Conservation (phyloP, 1,140 invertebrate species). For the Ostrea edulis region DNA sequence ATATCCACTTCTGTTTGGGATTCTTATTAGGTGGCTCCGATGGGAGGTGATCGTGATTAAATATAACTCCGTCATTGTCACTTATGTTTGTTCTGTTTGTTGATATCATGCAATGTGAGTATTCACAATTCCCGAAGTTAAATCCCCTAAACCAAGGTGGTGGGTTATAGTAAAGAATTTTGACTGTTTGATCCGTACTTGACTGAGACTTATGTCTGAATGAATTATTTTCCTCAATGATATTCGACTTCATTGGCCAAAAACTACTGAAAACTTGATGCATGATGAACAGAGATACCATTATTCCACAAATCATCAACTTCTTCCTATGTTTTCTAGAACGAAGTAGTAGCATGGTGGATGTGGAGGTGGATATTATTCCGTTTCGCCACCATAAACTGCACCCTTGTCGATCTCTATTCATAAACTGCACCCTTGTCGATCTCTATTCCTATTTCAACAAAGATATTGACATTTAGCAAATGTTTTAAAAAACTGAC, state of each 20-base stretch:
- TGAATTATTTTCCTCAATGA: neutral
- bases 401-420: too few relatives aligned
- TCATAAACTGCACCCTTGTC: too few relatives aligned
- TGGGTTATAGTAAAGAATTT: constrained; percentile 8
- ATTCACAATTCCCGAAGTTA: neutral
- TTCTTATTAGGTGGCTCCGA: neutral
- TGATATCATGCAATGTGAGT: neutral
- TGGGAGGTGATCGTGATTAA: neutral
- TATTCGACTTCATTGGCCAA: neutral
- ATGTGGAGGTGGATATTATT: too few relatives aligned
- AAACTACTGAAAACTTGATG: neutral
- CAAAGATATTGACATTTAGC: too few relatives aligned
- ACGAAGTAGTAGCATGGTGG: too few relatives aligned
- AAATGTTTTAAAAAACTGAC: too few relatives aligned
- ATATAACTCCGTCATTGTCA: constrained; percentile 24
- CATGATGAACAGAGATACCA: neutral
- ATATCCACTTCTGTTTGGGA: neutral
- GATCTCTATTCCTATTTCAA: too few relatives aligned
- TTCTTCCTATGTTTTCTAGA: too few relatives aligned
- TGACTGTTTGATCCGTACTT: neutral
- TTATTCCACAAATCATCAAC: neutral
- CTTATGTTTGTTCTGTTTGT: neutral
- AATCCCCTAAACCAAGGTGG: neutral
- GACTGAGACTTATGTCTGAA: neutral
- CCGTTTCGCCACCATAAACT: too few relatives aligned